These are phyloP conservation scores for Paedocypris micromegethes DNA, from an alignment of 2,797 vertebrate genomes.

Conservation along the genomic window DNA sequence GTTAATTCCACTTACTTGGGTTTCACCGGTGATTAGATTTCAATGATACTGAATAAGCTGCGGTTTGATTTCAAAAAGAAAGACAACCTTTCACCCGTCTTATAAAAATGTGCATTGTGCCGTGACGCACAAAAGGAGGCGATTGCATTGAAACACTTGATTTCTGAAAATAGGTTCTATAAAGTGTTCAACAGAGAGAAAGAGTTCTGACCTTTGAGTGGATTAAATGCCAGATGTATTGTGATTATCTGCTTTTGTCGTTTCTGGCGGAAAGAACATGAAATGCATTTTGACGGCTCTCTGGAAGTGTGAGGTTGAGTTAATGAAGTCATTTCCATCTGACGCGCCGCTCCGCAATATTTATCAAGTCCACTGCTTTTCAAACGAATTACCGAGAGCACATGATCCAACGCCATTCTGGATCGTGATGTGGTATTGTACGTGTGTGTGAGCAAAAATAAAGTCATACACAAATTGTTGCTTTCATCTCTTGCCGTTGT, in stretches of 20 bases:
- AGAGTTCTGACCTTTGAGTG: conserved; percentile 3
- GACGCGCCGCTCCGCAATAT: conserved; percentile 4
- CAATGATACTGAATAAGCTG: neutral
- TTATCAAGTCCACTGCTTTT: conserved; percentile 12
- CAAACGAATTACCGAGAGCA: conserved; percentile 2
- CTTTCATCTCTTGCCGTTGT: no score
- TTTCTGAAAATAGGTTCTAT: conserved; percentile 3
- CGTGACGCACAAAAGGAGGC: neutral
- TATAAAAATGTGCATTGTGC: conserved; percentile 12
- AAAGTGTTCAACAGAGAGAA: conserved; percentile 6
- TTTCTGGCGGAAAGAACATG: conserved; percentile 5
- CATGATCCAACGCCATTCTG: neutral
- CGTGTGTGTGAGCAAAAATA: neutral
- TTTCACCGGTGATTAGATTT: conserved; percentile 1
- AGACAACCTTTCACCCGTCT: conserved; percentile 12
- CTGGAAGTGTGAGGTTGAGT: conserved; percentile 26
- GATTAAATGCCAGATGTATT: conserved; percentile 16
- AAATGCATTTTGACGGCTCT: conserved; percentile 8
- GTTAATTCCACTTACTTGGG: no score
- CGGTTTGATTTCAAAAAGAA: neutral
- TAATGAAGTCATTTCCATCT: conserved; percentile 28
- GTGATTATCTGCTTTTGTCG: conserved; percentile 21
- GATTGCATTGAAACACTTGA: neutral
- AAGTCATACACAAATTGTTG: conserved; percentile 6
- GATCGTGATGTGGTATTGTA: neutral